phyloP scores from a whole-genome alignment of 2,113 vertebrate genomes.

The Cololabis saira region DNA sequence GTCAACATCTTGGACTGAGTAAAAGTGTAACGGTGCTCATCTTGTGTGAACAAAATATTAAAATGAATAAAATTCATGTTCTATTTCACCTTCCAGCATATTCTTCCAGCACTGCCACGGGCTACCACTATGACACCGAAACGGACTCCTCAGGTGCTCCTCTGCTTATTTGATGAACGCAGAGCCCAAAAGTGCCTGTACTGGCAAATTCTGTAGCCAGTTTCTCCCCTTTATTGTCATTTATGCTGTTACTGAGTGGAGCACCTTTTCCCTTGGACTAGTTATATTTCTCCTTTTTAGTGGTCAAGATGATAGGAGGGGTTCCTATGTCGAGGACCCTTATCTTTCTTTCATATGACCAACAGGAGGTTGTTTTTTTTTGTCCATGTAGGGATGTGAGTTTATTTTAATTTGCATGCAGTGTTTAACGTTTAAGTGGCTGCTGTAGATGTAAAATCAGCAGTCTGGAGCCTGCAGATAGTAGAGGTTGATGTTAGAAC shows the following conservation, averaged over 20 bases:
- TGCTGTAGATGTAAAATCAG: slow-evolving; percentile 25
- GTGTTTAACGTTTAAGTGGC: slow-evolving; percentile 49
- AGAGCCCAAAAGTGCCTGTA: background rate
- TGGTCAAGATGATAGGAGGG: slow-evolving; percentile 27
- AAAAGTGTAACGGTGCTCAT: background rate
- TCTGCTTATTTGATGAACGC: slow-evolving; percentile 78
- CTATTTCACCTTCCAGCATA: slow-evolving; percentile 48
- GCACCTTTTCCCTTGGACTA: slow-evolving; percentile 32
- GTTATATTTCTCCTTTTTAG: slow-evolving; percentile 29
- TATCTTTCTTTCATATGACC: slow-evolving; percentile 12
- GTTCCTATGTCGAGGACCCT: slow-evolving; percentile 24
- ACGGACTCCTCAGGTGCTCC: slow-evolving; percentile 92
- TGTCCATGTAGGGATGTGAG: background rate
- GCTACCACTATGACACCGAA: slow-evolving; percentile 88
- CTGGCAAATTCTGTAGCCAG: slow-evolving; percentile 1
- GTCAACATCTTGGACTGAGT: background rate
- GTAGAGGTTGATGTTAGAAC: slow-evolving; percentile 35
- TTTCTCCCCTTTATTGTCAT: slow-evolving; percentile 14
- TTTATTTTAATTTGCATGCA: slow-evolving; percentile 33
- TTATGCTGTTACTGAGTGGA: slow-evolving; percentile 61
- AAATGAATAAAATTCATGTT: background rate
- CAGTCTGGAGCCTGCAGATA: slow-evolving; percentile 20
- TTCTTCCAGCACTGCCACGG: slow-evolving; percentile 80
- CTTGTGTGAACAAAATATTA: background rate
- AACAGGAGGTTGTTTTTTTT: slow-evolving; percentile 8